Conservation (phyloP, 92 coral and sea anemone species). For the Chrysogorgia sp. region DNA sequence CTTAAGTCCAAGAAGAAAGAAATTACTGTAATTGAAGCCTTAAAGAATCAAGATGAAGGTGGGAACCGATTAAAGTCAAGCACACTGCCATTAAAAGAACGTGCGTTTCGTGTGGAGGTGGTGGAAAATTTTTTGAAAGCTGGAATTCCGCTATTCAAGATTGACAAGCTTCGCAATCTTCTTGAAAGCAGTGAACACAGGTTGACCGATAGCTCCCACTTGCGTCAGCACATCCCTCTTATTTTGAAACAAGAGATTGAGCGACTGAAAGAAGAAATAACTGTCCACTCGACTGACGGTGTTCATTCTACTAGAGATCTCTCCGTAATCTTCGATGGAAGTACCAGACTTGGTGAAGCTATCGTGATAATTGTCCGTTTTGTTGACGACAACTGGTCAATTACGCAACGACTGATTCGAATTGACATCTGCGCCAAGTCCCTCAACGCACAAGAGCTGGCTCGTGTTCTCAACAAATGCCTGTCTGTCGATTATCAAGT, state of each 20-base stretch:
- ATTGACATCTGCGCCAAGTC: constrained; percentile 58
- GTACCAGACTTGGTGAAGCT: constrained; percentile 51
- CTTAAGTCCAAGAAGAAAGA: constrained; percentile 49
- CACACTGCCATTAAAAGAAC: constrained; percentile 52
- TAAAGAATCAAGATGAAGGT: constrained; percentile 53
- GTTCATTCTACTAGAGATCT: constrained; percentile 38
- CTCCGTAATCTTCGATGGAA: constrained; percentile 37
- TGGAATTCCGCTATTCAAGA: constrained; percentile 60
- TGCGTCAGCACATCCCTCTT: constrained; percentile 55
- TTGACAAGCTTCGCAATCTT: constrained; percentile 56
- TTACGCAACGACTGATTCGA: constrained; percentile 43
- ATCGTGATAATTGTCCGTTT: constrained; percentile 47
- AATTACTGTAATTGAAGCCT: constrained; percentile 51
- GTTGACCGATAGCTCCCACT: constrained; percentile 63
- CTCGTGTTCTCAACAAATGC: constrained; percentile 46
- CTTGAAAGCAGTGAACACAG: constrained; percentile 53
- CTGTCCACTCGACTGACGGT: background rate
- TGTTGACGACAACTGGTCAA: constrained; percentile 47
- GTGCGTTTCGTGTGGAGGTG: constrained; percentile 64
- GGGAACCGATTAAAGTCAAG: constrained; percentile 56
- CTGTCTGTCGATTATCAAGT: constrained; percentile 44
- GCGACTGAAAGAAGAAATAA: constrained; percentile 60
- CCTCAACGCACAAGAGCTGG: constrained; percentile 53
- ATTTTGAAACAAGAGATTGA: constrained; percentile 54
- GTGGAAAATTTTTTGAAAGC: constrained; percentile 62